A percentile compares a stretch with the other conserved stretches of the same genome.
These are phyloP conservation scores for Poecilia wingei DNA, from an alignment of 2,797 vertebrate species.

Conservation along the genomic window DNA sequence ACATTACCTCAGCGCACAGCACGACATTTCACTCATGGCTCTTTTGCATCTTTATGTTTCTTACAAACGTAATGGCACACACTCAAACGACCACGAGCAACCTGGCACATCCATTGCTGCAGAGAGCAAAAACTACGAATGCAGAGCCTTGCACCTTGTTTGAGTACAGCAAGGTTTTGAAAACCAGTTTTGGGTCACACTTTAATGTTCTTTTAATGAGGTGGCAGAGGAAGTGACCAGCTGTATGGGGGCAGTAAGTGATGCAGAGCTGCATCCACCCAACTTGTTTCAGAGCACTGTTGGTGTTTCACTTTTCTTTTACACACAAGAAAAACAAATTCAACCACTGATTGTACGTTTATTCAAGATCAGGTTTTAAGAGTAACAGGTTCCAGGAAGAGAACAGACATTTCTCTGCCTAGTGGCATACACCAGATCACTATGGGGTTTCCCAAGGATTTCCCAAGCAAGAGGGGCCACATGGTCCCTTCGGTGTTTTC, in stretches of 20 bases:
- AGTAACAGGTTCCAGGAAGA: neutral
- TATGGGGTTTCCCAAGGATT: neutral
- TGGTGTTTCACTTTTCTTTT: neutral
- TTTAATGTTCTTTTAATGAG: neutral
- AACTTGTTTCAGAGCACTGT: neutral
- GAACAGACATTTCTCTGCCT: neutral
- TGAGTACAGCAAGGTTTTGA: neutral
- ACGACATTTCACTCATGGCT: neutral
- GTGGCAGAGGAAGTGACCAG: neutral
- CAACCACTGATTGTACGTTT: neutral
- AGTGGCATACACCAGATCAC: neutral
- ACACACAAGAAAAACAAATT: neutral
- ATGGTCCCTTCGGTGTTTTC: neutral
- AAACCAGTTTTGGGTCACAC: neutral
- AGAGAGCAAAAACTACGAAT: conserved; percentile 3
- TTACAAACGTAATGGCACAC: neutral
- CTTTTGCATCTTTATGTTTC: conserved; percentile 20
- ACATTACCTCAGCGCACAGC: conserved; percentile 21
- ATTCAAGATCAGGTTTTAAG: neutral
- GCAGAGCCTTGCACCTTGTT: neutral
- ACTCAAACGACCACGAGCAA: neutral
- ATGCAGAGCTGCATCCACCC: neutral
- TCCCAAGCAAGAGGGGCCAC: neutral
- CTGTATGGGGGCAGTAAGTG: neutral
- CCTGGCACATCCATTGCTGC: neutral